Base-by-base conservation (phyloP, 2,888 invertebrate genomes). In the Dryobotodes eremita region DNA sequence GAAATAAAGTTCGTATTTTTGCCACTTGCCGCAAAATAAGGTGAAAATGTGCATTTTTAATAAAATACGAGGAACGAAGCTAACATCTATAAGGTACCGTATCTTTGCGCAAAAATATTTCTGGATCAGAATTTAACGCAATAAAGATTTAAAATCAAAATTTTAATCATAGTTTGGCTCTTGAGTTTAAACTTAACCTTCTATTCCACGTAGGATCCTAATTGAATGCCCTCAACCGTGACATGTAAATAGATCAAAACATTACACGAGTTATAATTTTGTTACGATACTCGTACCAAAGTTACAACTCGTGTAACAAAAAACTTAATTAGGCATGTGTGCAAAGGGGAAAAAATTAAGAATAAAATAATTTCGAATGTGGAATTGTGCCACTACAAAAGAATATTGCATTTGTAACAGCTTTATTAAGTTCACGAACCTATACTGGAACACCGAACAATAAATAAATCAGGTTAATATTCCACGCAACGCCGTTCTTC, bases 281-380 rank as follows among this genome's bases (percentile, higher is more conserved):
- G n/a, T n/a, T n/a, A n/a, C n/a, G n/a, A n/a, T n/a, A n/a, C n/a
- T n/a, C n/a, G n/a, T n/a, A n/a, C n/a, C n/a, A n/a, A n/a, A n/a
- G n/a, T n/a, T n/a, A n/a, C n/a, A n/a, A n/a, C n/a, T n/a, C n/a
- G n/a, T n/a, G n/a, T n/a, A n/a, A n/a, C n/a, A n/a, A n/a, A n/a
- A 61, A 69, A 20, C n/a, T 55, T 42, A 15, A 42, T n/a, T 53
- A 20, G 7, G 15, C 57, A 61, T 71, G 64, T 71, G 83, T 88
- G 84, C 77, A 81, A 88, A 90, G 75, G 85, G 87, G 75, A 73
- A 80, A 70, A 77, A 84, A 88, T n/a, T 80, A 91, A 84, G 88
- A 86, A 92, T 91, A 82, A 87, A 85, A 84, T 90, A 86, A 86
- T 91, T 90, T 80, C 66, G 76, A 87, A 87, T 83, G 87, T 84